Percentiles rank a stretch among this genome's conserved stretches.
phyloP scores from a whole-genome alignment of 2,888 invertebrate genomes.

The Plusia festucae region DNA sequence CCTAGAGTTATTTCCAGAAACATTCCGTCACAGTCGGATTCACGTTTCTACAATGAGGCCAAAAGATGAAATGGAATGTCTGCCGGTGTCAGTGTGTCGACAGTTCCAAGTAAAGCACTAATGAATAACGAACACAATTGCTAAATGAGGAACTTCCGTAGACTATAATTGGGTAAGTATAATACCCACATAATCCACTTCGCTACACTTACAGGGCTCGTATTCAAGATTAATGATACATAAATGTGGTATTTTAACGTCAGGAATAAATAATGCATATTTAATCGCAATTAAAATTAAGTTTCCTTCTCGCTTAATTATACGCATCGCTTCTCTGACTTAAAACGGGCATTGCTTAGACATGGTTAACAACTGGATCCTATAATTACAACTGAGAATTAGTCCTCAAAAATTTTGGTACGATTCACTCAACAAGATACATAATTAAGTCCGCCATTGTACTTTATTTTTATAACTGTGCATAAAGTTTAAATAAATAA shows the following conservation, averaged over 20 bases:
- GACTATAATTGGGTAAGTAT: slow-evolving; percentile 63
- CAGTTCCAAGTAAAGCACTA: slow-evolving; percentile 59
- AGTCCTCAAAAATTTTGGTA: neutral
- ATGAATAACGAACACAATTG: slow-evolving; percentile 68
- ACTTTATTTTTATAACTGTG: no score
- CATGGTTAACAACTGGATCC: no score
- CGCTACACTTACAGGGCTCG: slow-evolving; percentile 8
- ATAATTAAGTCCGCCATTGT: no score
- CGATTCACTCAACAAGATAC: neutral
- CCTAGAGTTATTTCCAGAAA: no score
- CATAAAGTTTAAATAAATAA: no score
- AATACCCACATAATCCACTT: slow-evolving; percentile 32
- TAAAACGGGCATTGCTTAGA: no score
- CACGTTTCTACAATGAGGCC: slow-evolving; percentile 14
- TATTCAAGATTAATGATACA: slow-evolving; percentile 13
- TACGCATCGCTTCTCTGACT: no score
- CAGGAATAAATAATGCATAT: neutral
- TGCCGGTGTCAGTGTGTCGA: slow-evolving; percentile 17
- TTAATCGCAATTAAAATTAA: neutral
- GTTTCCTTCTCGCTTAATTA: neutral
- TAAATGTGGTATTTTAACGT: slow-evolving; percentile 2
- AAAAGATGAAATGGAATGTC: slow-evolving; percentile 25
- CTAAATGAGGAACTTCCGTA: slow-evolving; percentile 78
- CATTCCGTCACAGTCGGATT: no score
- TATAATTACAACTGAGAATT: no score